A percentile compares a stretch with the other conserved stretches of the same genome.
Conservation (phyloP, 2,113 vertebrate genomes). For the Indicator maculatus region DNA sequence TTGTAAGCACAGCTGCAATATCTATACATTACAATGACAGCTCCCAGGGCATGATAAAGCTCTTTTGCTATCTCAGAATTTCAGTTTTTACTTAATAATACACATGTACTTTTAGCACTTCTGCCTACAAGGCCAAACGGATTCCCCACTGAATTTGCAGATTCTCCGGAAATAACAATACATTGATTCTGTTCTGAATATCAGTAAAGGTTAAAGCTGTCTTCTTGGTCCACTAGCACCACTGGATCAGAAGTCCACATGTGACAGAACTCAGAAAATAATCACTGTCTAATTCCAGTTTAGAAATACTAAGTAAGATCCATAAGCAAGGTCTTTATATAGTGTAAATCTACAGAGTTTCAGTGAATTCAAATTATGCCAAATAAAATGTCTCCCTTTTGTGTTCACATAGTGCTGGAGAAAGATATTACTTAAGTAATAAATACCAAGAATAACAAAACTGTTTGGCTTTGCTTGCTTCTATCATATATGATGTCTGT, state of each 20-base stretch:
- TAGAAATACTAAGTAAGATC: background rate
- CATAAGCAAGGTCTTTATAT: background rate
- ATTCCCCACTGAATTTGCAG: background rate
- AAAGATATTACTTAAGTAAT: background rate
- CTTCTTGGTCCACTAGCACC: background rate
- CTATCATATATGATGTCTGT: background rate
- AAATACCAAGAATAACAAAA: background rate
- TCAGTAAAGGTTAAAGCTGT: background rate
- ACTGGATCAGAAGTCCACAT: background rate
- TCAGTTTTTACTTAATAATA: background rate
- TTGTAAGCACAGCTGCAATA: background rate
- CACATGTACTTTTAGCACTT: background rate
- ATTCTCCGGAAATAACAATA: background rate
- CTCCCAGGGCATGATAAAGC: background rate
- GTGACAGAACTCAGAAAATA: background rate
- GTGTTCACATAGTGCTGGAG: background rate
- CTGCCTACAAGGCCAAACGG: background rate
- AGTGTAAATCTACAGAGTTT: background rate
- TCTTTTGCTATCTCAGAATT: background rate
- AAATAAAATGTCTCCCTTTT: background rate
- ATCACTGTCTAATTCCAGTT: background rate
- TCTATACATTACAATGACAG: background rate
- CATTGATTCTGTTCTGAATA: background rate
- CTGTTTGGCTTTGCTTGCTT: background rate
- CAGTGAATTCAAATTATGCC: background rate